A percentile compares a stretch with the other conserved stretches of the same genome.
phyloP scores from a whole-genome alignment of 2,797 vertebrate species.

The Australoheros facetus region DNA sequence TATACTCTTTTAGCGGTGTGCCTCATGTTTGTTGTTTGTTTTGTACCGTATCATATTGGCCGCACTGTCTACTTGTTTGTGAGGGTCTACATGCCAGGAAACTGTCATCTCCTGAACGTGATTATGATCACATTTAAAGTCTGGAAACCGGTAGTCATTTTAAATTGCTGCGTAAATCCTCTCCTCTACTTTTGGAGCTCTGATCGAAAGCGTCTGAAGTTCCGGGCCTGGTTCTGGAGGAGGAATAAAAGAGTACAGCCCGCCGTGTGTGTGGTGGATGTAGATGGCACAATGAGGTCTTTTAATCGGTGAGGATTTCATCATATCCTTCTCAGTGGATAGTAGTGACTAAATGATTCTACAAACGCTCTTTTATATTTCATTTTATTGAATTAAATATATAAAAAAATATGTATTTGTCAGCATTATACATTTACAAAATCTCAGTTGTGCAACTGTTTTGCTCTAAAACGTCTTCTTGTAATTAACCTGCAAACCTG shows the following conservation, averaged over 20 bases:
- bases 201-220: not conserved
- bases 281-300: not conserved
- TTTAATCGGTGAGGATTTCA: not conserved
- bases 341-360: not conserved
- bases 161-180: conserved; percentile 72
- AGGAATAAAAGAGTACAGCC: conserved; percentile 33
- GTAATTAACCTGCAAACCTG: not conserved
- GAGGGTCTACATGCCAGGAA: conserved; percentile 18
- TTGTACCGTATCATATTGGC: conserved; percentile 67
- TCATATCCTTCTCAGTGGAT: not conserved
- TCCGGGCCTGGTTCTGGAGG: conserved; percentile 43
- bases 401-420: not conserved
- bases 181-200: conserved; percentile 69
- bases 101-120: conserved; percentile 54
- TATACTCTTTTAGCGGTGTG: conserved; percentile 52
- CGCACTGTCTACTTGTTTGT: conserved; percentile 55
- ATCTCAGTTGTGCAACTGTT: not conserved
- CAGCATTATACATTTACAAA: conserved; percentile 23
- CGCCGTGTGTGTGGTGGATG: conserved; percentile 18
- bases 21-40: conserved; percentile 66
- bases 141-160: conserved; percentile 69
- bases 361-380: not conserved
- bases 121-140: conserved; percentile 61
- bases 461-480: not conserved
- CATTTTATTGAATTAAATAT: conserved; percentile 39